phyloP scores from a whole-genome alignment of 2,888 invertebrate genomes.

The Nomada ferruginata region DNA sequence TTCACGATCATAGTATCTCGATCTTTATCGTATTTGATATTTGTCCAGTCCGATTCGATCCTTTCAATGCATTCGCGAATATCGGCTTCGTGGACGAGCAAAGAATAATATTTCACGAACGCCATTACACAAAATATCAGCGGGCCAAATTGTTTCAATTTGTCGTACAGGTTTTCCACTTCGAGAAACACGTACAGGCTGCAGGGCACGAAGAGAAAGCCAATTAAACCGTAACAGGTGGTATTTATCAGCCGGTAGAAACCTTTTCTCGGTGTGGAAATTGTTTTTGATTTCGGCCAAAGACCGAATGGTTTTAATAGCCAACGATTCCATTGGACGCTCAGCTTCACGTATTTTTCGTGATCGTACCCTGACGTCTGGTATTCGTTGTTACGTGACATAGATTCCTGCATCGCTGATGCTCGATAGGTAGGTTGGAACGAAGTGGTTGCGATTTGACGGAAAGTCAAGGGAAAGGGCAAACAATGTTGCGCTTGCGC shows the following conservation, averaged over 20 bases:
- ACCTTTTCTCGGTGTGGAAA: conserved; percentile 13
- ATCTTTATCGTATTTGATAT: conserved; percentile 47
- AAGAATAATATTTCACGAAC: conserved; percentile 70
- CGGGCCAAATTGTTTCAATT: conserved; percentile 71
- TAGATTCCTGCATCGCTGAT: conserved; percentile 14
- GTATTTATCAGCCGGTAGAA: conserved; percentile 34
- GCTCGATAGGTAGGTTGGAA: not conserved
- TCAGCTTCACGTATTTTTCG: conserved; percentile 55
- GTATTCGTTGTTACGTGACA: accelerated
- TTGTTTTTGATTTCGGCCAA: conserved; percentile 67
- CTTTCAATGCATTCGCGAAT: conserved; percentile 68
- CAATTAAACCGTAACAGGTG: conserved; percentile 65
- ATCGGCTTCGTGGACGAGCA: conserved; percentile 60
- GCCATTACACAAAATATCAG: conserved; percentile 74
- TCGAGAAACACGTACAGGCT: conserved; percentile 65
- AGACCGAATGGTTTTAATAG: conserved; percentile 73
- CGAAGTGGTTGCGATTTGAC: not conserved
- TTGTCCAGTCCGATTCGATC: conserved; percentile 72
- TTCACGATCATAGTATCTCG: conserved; percentile 69
- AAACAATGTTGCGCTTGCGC: conserved; percentile 35
- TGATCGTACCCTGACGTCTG: not conserved
- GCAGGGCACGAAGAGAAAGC: conserved; percentile 70
- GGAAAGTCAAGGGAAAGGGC: no score
- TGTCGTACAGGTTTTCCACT: conserved; percentile 58
- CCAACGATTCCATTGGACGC: conserved; percentile 74